phyloP scores from a whole-genome alignment of 1,140 invertebrate species.

The Bombus haemorrhoidalis region DNA sequence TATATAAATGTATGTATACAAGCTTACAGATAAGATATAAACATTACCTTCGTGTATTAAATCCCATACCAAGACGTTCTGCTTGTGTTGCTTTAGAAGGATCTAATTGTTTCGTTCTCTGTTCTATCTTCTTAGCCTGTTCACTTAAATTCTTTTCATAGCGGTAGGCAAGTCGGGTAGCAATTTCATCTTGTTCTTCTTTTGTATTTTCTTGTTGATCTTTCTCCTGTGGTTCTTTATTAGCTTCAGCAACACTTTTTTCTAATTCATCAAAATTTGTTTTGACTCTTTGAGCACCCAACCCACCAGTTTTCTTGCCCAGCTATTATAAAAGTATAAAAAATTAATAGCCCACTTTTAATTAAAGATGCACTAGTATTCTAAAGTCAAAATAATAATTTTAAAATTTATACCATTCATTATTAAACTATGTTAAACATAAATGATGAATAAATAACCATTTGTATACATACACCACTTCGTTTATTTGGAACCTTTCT shows the following conservation, averaged over 20 bases:
- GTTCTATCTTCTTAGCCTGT: slow-evolving; percentile 90
- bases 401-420: too few relatives aligned
- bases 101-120: slow-evolving; percentile 89
- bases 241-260: slow-evolving; percentile 90
- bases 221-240: slow-evolving; percentile 88
- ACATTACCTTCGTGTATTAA: slow-evolving; percentile 85
- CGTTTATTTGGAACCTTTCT: slow-evolving; percentile 87
- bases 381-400: not conserved
- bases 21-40: slow-evolving; percentile 35
- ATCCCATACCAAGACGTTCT: slow-evolving; percentile 97
- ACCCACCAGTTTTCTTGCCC: slow-evolving; percentile 91
- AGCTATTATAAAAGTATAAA: slow-evolving; percentile 82
- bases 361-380: not conserved
- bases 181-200: slow-evolving; percentile 85
- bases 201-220: slow-evolving; percentile 79
- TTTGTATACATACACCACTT: slow-evolving; percentile 83
- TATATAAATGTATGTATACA: not conserved
- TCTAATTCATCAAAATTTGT: slow-evolving; percentile 98
- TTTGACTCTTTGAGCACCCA: slow-evolving; percentile 98
- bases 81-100: slow-evolving; percentile 94
- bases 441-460: not conserved
- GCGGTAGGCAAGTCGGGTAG: slow-evolving; percentile 92
- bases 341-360: not conserved
- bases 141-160: slow-evolving; percentile 89
- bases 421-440: not conserved